Base-by-base conservation (phyloP, 1,140 invertebrate genomes). In the Aradophagus sp. region DNA sequence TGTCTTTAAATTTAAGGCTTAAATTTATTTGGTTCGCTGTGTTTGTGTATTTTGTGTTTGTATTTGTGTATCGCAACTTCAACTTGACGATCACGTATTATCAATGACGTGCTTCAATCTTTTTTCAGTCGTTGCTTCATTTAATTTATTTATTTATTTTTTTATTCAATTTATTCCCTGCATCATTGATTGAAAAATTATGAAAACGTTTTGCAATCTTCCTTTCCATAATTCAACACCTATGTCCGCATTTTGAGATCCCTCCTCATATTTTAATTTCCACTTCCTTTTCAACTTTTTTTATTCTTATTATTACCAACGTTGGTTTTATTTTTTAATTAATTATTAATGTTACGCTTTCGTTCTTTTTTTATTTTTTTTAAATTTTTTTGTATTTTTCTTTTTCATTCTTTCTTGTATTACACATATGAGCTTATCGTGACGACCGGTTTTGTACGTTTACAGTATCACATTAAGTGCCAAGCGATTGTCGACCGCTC, bases 391-490 rank as follows among this genome's bases (percentile, higher is more conserved):
- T 50, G 62, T 44, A 19, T n/a, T 63, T 74, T 36, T 20, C 20
- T 41, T 63, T 31, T 70, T 67, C 14, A 63, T 52, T 8, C 32
- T 45, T 47, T 66, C 45, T 61, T 55, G 3, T 56, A 39, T 44
- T 56, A 38, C 27, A 44, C 10, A 27, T 63, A 74, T 59, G 61
- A 76, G 63, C 58, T 58, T 76, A 76, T 78, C 72, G 79, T 75
- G 80, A 80, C 73, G 68, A 81, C 77, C 70, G 58, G 62, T 80
- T 83, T 85, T 85, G 80, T 84, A 84, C 81, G 80, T 83, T 70
- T 81, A 76, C 75, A 79, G 76, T 84, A 85, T 85, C 82, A 85
- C 83, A 85, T 82, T 80, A 68, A 79, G 77, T 80, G 76, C 68
- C 75, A 63, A 76, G 61, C 75, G 76, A 81, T 71, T 75, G 78